phyloP scores from a whole-genome alignment of 1,140 invertebrate species.

The Heliconius nattereri region DNA sequence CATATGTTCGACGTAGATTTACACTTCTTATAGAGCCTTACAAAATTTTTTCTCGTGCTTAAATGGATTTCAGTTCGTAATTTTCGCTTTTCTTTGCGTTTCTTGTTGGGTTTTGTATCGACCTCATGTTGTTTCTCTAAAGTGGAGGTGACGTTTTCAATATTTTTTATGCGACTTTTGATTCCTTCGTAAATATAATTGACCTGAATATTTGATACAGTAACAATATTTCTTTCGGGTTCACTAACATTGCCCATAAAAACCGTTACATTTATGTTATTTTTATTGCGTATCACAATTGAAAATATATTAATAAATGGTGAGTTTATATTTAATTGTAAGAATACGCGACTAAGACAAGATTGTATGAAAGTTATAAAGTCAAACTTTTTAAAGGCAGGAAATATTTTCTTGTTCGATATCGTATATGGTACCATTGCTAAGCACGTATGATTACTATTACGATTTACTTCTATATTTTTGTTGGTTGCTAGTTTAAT shows the following conservation, averaged over 20 bases:
- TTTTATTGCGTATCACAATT: neutral
- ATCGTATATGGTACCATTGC: neutral
- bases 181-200: neutral
- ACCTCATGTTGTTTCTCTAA: neutral
- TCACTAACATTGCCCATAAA: neutral
- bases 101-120: neutral
- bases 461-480: neutral
- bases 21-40: constrained; percentile 65
- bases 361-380: neutral
- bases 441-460: neutral
- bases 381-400: neutral
- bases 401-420: neutral
- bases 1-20: constrained; percentile 60
- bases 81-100: constrained; percentile 25
- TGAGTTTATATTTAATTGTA: neutral
- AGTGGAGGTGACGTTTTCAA: neutral
- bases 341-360: neutral
- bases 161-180: neutral
- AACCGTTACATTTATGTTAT: neutral
- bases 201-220: neutral
- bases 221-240: neutral
- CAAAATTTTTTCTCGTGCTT: constrained; percentile 43
- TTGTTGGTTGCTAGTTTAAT: neutral
- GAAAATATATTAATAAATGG: neutral
- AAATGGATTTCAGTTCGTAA: constrained; percentile 5